phyloP scores from a whole-genome alignment of 2,888 invertebrate species.

The Dione vanillae region DNA sequence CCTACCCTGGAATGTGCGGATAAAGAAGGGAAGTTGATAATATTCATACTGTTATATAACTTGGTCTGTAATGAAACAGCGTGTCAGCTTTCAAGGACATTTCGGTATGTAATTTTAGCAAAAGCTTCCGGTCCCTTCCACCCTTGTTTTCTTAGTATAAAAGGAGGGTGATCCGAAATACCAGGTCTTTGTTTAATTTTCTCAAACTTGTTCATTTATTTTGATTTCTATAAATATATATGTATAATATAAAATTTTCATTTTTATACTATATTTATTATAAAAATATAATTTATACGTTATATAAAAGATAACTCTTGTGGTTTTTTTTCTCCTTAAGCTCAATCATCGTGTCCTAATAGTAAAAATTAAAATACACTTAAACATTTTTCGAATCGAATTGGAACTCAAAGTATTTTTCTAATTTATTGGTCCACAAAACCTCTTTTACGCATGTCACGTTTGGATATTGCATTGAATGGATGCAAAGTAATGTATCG shows the following conservation, averaged over 20 bases:
- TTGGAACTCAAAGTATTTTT: not conserved
- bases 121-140: constrained; percentile 10
- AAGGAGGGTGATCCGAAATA: constrained; percentile 19
- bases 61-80: not conserved
- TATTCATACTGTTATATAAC: not conserved
- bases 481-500: constrained; percentile 27
- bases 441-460: constrained; percentile 14
- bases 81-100: constrained; percentile 4
- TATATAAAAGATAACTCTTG: too few relatives aligned
- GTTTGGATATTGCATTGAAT: constrained; percentile 24
- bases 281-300: too few relatives aligned
- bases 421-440: constrained; percentile 9
- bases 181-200: constrained; percentile 1
- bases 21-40: not conserved
- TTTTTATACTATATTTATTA: too few relatives aligned
- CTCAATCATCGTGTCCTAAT: too few relatives aligned
- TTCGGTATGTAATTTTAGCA: constrained; percentile 11
- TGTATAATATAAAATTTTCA: not conserved
- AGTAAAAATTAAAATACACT: too few relatives aligned
- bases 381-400: constrained; percentile 3
- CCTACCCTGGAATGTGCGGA: not conserved
- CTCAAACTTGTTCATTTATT: constrained; percentile 8
- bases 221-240: not conserved
- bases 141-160: constrained; percentile 19
- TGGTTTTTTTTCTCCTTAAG: not conserved